These are phyloP conservation scores for Alaudala cheleensis DNA, from an alignment of 2,113 vertebrate species.

Conservation along the genomic window DNA sequence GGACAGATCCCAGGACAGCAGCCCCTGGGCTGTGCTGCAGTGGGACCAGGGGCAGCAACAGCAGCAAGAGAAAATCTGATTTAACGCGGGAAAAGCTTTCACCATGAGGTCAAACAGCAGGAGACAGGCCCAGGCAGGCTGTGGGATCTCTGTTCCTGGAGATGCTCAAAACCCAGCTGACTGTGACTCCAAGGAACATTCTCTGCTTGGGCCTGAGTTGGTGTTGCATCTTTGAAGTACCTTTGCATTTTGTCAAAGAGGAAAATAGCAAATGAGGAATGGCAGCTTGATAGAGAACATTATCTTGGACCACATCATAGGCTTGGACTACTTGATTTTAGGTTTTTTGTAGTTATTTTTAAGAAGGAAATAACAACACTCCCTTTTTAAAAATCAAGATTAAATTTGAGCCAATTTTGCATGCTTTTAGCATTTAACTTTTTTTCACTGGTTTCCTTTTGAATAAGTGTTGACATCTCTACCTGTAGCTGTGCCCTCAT, in stretches of 20 bases:
- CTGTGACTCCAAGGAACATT: not conserved
- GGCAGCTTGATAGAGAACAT: not conserved
- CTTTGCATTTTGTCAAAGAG: not conserved
- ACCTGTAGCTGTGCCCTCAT: not conserved
- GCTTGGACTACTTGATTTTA: not conserved
- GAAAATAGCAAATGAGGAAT: not conserved
- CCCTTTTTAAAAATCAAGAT: not conserved
- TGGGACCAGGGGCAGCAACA: fast-evolving
- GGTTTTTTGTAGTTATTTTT: not conserved
- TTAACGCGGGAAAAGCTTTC: not conserved
- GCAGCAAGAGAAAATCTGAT: not conserved
- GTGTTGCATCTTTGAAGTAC: not conserved
- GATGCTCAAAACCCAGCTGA: not conserved
- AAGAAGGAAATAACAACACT: not conserved
- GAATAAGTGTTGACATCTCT: not conserved
- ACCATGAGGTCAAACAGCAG: not conserved
- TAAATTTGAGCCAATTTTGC: not conserved
- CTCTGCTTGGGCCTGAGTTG: not conserved
- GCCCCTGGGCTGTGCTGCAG: too few relatives aligned
- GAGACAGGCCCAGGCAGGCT: not conserved
- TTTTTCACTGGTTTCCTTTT: not conserved
- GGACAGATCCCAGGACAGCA: not conserved
- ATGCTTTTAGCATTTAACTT: not conserved
- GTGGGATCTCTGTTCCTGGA: not conserved
- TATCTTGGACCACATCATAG: not conserved